A percentile compares a stretch with the other conserved stretches of the same genome.
Conservation (phyloP, 2,888 invertebrate species). For the Xestia rhomboidea region DNA sequence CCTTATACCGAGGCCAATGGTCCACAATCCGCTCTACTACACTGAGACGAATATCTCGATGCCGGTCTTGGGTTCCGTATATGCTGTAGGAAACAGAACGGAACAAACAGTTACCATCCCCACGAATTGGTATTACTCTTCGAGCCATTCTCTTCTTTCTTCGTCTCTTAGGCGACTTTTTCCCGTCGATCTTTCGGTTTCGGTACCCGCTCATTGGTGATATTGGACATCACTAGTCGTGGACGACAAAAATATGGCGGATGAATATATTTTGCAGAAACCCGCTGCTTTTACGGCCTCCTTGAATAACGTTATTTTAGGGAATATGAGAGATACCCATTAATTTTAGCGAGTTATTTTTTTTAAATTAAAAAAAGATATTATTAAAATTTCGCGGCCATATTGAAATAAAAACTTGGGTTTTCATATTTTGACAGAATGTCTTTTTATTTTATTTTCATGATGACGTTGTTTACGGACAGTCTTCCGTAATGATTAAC, state of each 20-base stretch:
- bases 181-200: constrained; percentile 51
- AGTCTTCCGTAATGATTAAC: constrained; percentile 28
- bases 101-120: constrained; percentile 86
- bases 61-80: constrained; percentile 82
- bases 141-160: constrained; percentile 72
- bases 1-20: constrained; percentile 84
- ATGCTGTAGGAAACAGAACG: constrained; percentile 83
- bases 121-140: constrained; percentile 80
- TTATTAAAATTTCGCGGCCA: constrained; percentile 48
- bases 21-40: constrained; percentile 82
- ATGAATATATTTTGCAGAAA: not conserved
- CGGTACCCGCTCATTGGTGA: constrained; percentile 66
- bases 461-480: constrained; percentile 34
- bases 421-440: constrained; percentile 41
- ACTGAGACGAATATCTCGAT: constrained; percentile 80
- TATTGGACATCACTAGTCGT: constrained; percentile 59
- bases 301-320: not conserved
- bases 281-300: constrained; percentile 9
- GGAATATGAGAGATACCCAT: not conserved
- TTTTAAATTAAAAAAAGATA: constrained; percentile 38
- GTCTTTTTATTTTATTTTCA: constrained; percentile 15
- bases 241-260: constrained; percentile 48
- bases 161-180: constrained; percentile 50
- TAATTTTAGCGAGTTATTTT: constrained; percentile 1
- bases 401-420: constrained; percentile 41